Evolutionary conservation across 2,888 invertebrate species (phyloP), one percentile per base, ranked within the genome.

Genomic region (Drosophila neonasuta): DNA sequence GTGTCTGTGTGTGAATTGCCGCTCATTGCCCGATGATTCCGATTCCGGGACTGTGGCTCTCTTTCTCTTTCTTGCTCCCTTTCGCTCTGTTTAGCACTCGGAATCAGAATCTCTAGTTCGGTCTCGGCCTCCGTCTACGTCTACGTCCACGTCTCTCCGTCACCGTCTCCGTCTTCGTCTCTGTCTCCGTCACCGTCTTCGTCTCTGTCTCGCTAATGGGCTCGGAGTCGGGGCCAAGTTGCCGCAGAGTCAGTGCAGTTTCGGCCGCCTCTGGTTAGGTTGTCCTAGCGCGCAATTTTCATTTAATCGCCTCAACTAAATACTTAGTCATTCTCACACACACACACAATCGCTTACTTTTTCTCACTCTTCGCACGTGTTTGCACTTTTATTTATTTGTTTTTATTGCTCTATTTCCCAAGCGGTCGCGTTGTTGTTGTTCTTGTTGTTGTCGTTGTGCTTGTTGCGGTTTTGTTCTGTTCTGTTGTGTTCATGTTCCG

Each of bases 181-280:
- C n/a, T 15, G 63, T 50, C 20, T 46, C 24, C 8, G 42, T 9
- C 46, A 60, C 36, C 8, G 36, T 48, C 64, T 15, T 36, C 52
- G 32, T 45, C 39, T 13, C 30, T 17, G 59, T 42, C 41, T 15
- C 44, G 54, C 29, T 44, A 17, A 36, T 20, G 57, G 51, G 30
- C 48, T 58, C 63, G 68, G 75, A 75, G 76, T 71, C 71, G 74
- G 74, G 71, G 69, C 55, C 65, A 71, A 71, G 24, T 61, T 50
- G 36, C 32, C 67, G 46, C 54, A 49, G 44, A 74, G 69, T 83
- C 82, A 80, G 80, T 80, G 80, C 80, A 77, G 65, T 70, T 80
- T 80, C 48, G 79, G 74, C 68, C 84, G 80, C 84, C 76, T 79
- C 73, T 79, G 81, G 84, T 69, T 69, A 64, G 67, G 76, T 75